These are phyloP conservation scores for Apostichopus japonicus DNA, from an alignment of 35 echinoderm and acorn worm genomes.

Conservation along the genomic window DNA sequence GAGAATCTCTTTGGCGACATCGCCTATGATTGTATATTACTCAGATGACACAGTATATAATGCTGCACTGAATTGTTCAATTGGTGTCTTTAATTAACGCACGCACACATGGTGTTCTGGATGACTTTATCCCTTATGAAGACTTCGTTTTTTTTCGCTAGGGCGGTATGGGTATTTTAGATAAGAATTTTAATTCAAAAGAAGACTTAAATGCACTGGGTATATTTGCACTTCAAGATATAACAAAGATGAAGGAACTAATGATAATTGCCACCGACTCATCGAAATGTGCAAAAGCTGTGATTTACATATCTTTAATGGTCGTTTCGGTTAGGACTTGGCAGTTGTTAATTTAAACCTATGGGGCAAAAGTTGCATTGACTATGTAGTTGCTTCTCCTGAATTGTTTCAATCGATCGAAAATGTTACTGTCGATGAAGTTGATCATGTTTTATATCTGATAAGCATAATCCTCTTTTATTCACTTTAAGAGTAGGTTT, in stretches of 20 bases:
- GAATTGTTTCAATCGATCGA: not conserved
- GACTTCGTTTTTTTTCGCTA: too few relatives aligned
- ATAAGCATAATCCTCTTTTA: not conserved
- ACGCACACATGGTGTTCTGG: too few relatives aligned
- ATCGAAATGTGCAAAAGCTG: not conserved
- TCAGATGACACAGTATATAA: too few relatives aligned
- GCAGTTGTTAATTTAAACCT: not conserved
- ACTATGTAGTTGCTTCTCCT: slow-evolving; percentile 15
- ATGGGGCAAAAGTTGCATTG: not conserved
- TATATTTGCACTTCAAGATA: not conserved
- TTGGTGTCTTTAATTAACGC: too few relatives aligned
- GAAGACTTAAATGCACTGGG: not conserved
- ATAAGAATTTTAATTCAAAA: not conserved
- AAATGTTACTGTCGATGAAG: not conserved
- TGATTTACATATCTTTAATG: slow-evolving; percentile 1
- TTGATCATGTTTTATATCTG: not conserved
- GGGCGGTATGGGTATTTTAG: too few relatives aligned
- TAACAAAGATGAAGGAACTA: not conserved
- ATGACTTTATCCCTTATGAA: too few relatives aligned
- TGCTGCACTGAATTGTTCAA: too few relatives aligned
- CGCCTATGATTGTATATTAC: too few relatives aligned
- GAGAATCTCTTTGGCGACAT: too few relatives aligned
- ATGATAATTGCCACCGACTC: not conserved
- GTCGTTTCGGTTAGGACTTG: slow-evolving; percentile 7
- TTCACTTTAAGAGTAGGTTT: not conserved